These are phyloP conservation scores for Sussaba pulchella DNA, from an alignment of 2,888 invertebrate genomes.

Conservation along the genomic window DNA sequence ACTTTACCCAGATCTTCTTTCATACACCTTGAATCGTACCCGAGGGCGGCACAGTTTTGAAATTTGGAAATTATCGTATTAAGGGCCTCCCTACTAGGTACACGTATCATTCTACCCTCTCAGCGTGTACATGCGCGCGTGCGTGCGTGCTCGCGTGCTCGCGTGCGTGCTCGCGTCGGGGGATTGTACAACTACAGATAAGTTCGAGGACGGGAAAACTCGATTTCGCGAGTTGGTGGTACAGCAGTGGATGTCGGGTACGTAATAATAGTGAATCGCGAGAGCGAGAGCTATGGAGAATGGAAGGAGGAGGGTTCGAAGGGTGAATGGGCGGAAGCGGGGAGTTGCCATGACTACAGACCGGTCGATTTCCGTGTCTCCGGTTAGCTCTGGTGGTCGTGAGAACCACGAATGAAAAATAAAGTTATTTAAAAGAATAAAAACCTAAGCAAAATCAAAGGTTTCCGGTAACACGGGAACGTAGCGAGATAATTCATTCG, in stretches of 20 bases:
- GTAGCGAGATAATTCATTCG: too few species aligned
- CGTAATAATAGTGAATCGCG: constrained; percentile 36
- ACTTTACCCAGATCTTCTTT: too few species aligned
- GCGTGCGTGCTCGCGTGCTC: too few species aligned
- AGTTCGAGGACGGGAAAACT: constrained; percentile 19
- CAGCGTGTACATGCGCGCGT: too few species aligned
- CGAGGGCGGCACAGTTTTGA: too few species aligned
- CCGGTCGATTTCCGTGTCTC: constrained; percentile 78
- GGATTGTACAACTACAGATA: not conserved
- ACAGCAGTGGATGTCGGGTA: not conserved
- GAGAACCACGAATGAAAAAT: constrained; percentile 63
- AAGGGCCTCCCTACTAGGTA: too few species aligned
- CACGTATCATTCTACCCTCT: too few species aligned
- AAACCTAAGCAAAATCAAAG: not conserved
- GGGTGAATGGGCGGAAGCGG: constrained; percentile 67
- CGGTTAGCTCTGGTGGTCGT: constrained; percentile 55
- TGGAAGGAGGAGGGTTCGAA: constrained; percentile 21
- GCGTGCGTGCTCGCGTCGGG: constrained; percentile 11
- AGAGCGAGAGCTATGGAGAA: constrained; percentile 4
- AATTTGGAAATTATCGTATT: too few species aligned
- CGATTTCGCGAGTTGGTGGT: constrained; percentile 26
- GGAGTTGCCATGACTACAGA: constrained; percentile 78
- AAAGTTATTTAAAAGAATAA: constrained; percentile 20
- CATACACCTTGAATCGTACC: too few species aligned
- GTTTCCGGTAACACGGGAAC: constrained; percentile 1